A percentile compares a stretch with the other conserved stretches of the same genome.
Evolutionary conservation across 2,888 invertebrate genomes (phyloP).

Genomic region (Leptodirus hochenwartii): DNA sequence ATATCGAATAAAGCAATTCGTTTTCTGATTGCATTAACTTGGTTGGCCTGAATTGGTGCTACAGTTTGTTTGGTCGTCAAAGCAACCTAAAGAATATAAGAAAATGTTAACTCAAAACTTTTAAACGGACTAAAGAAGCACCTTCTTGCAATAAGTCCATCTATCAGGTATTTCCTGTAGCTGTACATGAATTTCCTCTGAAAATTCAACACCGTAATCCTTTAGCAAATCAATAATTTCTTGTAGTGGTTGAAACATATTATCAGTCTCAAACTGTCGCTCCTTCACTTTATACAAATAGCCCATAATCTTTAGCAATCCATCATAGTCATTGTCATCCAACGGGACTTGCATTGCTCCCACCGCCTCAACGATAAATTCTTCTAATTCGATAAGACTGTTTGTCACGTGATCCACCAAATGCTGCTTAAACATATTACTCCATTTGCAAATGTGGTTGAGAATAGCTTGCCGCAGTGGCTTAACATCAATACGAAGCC

Average conservation of each 20-base stretch:
- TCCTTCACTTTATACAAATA: conserved; percentile 65
- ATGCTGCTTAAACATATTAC: conserved; percentile 71
- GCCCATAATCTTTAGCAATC: conserved; percentile 65
- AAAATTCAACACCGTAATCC: conserved; percentile 73
- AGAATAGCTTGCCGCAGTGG: conserved; percentile 69
- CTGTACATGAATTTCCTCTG: conserved; percentile 57
- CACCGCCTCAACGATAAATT: conserved; percentile 60
- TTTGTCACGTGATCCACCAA: conserved; percentile 62
- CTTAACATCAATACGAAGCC: conserved; percentile 62
- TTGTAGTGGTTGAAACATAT: conserved; percentile 77
- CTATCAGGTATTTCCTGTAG: conserved; percentile 67
- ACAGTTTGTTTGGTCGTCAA: conserved; percentile 71
- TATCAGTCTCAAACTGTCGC: conserved; percentile 57
- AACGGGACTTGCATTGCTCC: conserved; percentile 52
- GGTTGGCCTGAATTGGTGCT: conserved; percentile 73
- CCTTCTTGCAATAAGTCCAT: conserved; percentile 74
- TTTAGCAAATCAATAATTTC: conserved; percentile 72
- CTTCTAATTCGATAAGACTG: conserved; percentile 56
- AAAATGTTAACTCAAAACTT: conserved; percentile 2
- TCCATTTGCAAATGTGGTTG: conserved; percentile 75
- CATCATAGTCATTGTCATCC: conserved; percentile 71
- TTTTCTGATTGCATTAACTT: conserved; percentile 73
- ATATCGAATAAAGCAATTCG: conserved; percentile 66
- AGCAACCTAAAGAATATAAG: conserved; percentile 30
- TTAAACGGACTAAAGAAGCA: conserved; percentile 2